Evolutionary conservation across 2,113 vertebrate species (phyloP), one percentile per base, ranked within the genome.

Genomic region (Odocoileus hemionus): DNA sequence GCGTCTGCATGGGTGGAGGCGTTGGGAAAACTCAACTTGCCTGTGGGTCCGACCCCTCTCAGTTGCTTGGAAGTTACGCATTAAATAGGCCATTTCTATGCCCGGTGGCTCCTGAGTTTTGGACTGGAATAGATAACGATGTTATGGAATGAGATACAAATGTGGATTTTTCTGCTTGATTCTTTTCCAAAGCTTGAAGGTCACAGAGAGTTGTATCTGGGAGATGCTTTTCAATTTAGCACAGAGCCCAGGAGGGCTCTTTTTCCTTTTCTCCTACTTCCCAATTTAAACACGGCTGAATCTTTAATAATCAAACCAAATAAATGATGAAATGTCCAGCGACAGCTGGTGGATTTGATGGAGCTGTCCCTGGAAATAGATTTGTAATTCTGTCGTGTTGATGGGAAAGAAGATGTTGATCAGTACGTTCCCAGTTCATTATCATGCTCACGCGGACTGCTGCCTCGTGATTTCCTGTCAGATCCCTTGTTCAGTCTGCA

Each of bases 221-320:
- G 36, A 17, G 11, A 74, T 50, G 25, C 16, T 96, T 97, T 76
- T 67, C 58, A n/a, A 78, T 79, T 82, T 91, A 91, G 25, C 64
- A 86, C 82, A 87, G 64, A 91, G 36, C n/a, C 54, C 74, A 83
- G 50, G 43, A 93, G 94, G 86, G 25, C 39, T 92, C 8, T 14
- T 60, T 33, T 30, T 64, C 70, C 36, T 90, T 92, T 74, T n/a
- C n/a, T 52, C 60, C 74, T 28, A 50, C 82, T 97, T 90, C 26
- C 89, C 52, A 80, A 39, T 74, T 95, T 91, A 94, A 96, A 80
- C n/a, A 84, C 21, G 36, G 23, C 87, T 58, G 79, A 83, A 86
- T 97, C 52, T 45, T 96, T 97, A 97, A 95, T 97, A 94, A 93
- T 94, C 76, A 96, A 95, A 80, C 55, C 80, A 91, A 97, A 94